phyloP scores from a whole-genome alignment of 2,888 invertebrate species.

The Cephonodes hylas region DNA sequence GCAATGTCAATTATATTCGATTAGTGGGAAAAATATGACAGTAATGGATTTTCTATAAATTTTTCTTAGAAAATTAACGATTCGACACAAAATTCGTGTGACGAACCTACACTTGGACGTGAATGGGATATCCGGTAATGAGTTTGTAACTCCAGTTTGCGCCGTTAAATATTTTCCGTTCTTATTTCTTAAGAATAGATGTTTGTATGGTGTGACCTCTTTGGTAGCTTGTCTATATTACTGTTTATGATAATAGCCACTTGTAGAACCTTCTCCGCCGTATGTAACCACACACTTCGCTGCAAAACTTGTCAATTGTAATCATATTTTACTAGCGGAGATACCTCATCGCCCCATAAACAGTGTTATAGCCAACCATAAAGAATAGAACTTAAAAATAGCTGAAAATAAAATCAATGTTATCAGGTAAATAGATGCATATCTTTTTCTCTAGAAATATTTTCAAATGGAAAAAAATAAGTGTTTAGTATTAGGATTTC shows the following conservation, averaged over 20 bases:
- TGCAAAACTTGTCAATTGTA: neutral
- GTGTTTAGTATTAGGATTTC: conserved; percentile 70
- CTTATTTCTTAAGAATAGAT: conserved; percentile 56
- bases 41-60: conserved; percentile 73
- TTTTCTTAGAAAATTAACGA: conserved; percentile 48
- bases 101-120: conserved; percentile 46
- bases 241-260: conserved; percentile 44
- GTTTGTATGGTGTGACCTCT: conserved; percentile 61
- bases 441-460: conserved; percentile 79
- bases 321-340: neutral
- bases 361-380: conserved; percentile 57
- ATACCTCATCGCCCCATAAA: conserved; percentile 41
- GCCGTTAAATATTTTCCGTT: conserved; percentile 45
- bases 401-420: conserved; percentile 62
- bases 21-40: conserved; percentile 68
- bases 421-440: conserved; percentile 79
- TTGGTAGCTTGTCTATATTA: conserved; percentile 51
- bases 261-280: neutral
- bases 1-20: conserved; percentile 81
- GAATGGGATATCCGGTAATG: conserved; percentile 33
- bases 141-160: conserved; percentile 36
- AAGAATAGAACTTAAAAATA: conserved; percentile 57
- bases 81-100: conserved; percentile 30
- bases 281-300: neutral
- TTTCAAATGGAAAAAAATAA: conserved; percentile 69